Percentiles rank a stretch among this genome's conserved stretches.
Evolutionary conservation across 2,113 vertebrate species (phyloP).

Genomic region (Gymnarchus niloticus): DNA sequence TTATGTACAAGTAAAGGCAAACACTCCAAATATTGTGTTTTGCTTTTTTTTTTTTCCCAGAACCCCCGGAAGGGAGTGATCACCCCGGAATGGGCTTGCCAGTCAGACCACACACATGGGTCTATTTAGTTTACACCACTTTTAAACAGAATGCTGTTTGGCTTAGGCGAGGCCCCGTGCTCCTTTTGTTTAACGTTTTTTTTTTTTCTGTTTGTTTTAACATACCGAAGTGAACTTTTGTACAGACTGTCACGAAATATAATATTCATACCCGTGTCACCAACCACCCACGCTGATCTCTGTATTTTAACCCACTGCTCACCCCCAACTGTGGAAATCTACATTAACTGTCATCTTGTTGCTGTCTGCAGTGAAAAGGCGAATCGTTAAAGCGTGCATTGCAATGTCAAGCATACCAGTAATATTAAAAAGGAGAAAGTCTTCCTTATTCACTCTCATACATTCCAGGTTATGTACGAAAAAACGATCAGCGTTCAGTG

Average conservation of each 20-base stretch:
- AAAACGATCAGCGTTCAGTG: slow-evolving; percentile 16
- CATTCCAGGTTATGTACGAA: neutral
- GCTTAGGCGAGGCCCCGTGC: slow-evolving; percentile 36
- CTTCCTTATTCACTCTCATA: neutral
- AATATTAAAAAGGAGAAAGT: slow-evolving; percentile 6
- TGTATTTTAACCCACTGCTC: neutral
- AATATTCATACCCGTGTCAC: slow-evolving; percentile 57
- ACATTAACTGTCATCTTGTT: neutral
- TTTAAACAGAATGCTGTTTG: slow-evolving; percentile 36
- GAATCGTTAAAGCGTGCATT: neutral
- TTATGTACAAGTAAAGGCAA: slow-evolving; percentile 56
- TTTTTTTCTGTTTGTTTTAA: slow-evolving; percentile 53
- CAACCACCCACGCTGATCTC: slow-evolving; percentile 53
- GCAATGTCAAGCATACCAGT: slow-evolving; percentile 17
- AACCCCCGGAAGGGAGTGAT: slow-evolving; percentile 53
- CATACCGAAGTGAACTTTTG: slow-evolving; percentile 53
- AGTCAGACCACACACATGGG: slow-evolving; percentile 70
- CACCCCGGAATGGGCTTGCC: slow-evolving; percentile 59
- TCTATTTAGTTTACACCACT: slow-evolving; percentile 41
- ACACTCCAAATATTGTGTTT: slow-evolving; percentile 60
- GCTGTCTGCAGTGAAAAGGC: neutral
- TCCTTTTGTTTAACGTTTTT: slow-evolving; percentile 37
- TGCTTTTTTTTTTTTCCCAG: slow-evolving; percentile 37
- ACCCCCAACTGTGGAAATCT: neutral
- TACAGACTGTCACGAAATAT: slow-evolving; percentile 45